Percentiles rank a stretch among this genome's conserved stretches.
phyloP scores from a whole-genome alignment of 2,888 invertebrate genomes.

The Quadroppia sp. region DNA sequence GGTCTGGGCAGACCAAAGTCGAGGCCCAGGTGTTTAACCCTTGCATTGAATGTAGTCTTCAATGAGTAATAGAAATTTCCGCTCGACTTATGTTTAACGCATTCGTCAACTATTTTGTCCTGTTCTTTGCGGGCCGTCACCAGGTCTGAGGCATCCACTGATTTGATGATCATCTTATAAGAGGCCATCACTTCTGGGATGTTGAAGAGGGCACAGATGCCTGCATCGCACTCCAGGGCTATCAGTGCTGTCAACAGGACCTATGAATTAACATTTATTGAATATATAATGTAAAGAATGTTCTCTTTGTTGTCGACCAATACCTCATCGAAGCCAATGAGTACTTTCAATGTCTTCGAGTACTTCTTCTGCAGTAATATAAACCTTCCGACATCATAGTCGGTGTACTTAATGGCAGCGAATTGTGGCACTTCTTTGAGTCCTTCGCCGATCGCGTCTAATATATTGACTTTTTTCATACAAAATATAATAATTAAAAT shows the following conservation, averaged over 20 bases:
- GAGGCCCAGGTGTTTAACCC: neutral
- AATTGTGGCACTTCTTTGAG: constrained; percentile 34
- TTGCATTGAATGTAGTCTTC: constrained; percentile 16
- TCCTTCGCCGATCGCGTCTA: constrained; percentile 4
- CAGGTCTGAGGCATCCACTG: constrained; percentile 17
- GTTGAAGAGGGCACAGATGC: constrained; percentile 67
- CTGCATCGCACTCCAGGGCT: constrained; percentile 66
- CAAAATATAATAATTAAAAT: too few species aligned
- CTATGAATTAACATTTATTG: constrained; percentile 52
- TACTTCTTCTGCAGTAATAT: constrained; percentile 26
- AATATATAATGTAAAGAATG: too few species aligned
- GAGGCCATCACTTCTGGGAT: constrained; percentile 35
- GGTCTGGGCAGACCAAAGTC: constrained; percentile 26
- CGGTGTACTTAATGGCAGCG: constrained; percentile 17
- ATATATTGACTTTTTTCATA: constrained; percentile 39
- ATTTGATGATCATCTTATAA: constrained; percentile 15
- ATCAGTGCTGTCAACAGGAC: constrained; percentile 63
- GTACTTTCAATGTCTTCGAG: constrained; percentile 44
- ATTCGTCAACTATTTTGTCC: constrained; percentile 2
- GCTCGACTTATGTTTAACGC: neutral
- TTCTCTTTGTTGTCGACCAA: too few species aligned
- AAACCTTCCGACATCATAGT: constrained; percentile 21
- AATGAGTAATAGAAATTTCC: constrained; percentile 32
- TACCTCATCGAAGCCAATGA: constrained; percentile 47
- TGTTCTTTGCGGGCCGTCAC: constrained; percentile 22